A percentile compares a stretch with the other conserved stretches of the same genome.
These are phyloP conservation scores for Sarcoramphus papa DNA, from an alignment of 2,797 vertebrate genomes.

Conservation along the genomic window DNA sequence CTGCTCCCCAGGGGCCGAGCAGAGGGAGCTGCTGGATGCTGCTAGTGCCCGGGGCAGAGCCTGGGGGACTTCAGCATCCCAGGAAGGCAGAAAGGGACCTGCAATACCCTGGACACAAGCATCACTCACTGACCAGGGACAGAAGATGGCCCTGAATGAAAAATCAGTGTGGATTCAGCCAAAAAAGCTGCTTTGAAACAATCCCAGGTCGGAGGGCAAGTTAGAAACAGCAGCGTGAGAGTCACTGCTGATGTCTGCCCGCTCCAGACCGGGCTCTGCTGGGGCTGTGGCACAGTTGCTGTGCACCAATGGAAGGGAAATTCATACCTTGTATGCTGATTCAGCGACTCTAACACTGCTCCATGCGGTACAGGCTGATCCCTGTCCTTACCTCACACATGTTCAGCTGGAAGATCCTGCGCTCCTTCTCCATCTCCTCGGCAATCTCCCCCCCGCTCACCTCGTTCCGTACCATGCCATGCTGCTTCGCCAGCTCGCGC, in stretches of 20 bases:
- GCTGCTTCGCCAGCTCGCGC: slow-evolving; percentile 81
- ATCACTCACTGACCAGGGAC: neutral
- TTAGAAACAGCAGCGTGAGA: neutral
- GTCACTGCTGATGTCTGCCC: neutral
- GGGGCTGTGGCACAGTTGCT: neutral
- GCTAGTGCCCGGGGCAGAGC: neutral
- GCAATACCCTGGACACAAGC: neutral
- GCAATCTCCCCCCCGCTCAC: slow-evolving; percentile 83
- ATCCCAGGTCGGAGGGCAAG: neutral
- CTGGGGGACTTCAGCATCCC: neutral
- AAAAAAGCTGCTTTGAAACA: neutral
- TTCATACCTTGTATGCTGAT: neutral
- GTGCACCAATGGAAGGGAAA: neutral
- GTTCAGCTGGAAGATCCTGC: slow-evolving; percentile 83
- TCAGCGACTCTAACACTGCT: neutral
- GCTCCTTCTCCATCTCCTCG: slow-evolving; percentile 85
- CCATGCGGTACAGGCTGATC: fast-evolving
- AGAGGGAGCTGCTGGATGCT: neutral
- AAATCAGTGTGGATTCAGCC: neutral
- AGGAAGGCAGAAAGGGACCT: neutral
- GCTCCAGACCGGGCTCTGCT: neutral
- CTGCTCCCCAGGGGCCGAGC: neutral
- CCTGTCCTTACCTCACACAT: slow-evolving; percentile 77
- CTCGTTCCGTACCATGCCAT: slow-evolving; percentile 82
- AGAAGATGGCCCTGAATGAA: neutral